phyloP scores from a whole-genome alignment of 2,888 invertebrate genomes.

The Tetragonula carbonaria region DNA sequence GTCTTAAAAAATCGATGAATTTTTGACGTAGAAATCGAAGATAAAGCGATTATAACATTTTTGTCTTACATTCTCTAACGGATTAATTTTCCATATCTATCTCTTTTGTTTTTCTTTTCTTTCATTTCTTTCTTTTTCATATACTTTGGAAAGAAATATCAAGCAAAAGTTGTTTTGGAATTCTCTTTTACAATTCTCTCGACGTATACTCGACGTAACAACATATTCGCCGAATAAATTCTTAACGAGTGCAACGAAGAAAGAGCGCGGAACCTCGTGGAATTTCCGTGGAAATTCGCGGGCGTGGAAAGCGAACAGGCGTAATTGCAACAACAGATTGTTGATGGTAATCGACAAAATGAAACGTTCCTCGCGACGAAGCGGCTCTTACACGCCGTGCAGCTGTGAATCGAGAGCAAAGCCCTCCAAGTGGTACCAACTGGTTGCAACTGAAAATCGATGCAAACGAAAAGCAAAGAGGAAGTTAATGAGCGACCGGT shows the following conservation, averaged over 20 bases:
- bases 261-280: not conserved
- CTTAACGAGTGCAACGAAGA: not conserved
- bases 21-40: no score
- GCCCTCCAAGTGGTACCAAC: conserved; percentile 21
- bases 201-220: not conserved
- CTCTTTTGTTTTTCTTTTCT: no score
- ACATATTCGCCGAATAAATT: not conserved
- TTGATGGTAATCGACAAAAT: conserved; percentile 20
- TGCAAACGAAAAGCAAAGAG: conserved; percentile 59
- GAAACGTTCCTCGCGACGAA: conserved; percentile 9
- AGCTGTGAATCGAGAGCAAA: conserved; percentile 24
- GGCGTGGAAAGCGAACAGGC: not conserved
- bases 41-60: no score
- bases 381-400: conserved; percentile 5
- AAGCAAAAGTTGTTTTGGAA: not conserved
- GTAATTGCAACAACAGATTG: conserved; percentile 12
- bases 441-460: conserved; percentile 36
- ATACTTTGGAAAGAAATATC: not conserved
- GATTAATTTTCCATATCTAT: no score
- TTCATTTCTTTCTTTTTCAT: no score
- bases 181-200: no score
- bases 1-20: no score
- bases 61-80: no score
- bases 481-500: conserved; percentile 62
- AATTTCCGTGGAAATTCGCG: not conserved